Base-by-base conservation (phyloP, 2,888 invertebrate genomes). In the Idaea biselata region DNA sequence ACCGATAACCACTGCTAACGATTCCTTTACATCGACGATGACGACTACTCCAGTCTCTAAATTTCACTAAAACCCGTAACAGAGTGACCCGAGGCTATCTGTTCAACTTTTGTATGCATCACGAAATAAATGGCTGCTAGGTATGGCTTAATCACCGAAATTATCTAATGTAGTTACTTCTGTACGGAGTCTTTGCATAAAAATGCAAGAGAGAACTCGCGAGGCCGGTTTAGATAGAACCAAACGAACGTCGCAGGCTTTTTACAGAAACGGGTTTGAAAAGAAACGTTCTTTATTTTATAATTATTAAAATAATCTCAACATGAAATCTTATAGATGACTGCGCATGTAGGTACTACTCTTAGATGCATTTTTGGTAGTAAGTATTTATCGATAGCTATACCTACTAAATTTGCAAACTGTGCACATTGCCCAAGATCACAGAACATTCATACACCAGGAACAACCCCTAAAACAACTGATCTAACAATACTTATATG, bases 41-140 rank as follows among this genome's bases (percentile, higher is more conserved):
- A 70, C 63, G 74, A 68, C 70, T 76, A 69, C 75, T 77, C 80
- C 73, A 80, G 79, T 79, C 71, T 78, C 76, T 74, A 74, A 79
- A 83, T 87, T 86, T 86, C 84, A 86, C 83, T 86, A 78, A 81
- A 78, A 78, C 75, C 75, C 72, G 72, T 75, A 72, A 77, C 77
- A 62, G 70, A 65, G 60, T 74, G 74, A 77, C 82, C 79, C 70
- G 76, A 61, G 81, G 82, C 80, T 71, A 76, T 77, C 73, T 71
- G 72, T 67, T 75, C 73, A 69, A 73, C 72, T 74, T 80, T 77
- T 72, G 74, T 76, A 73, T 64, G 64, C 63, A 73, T 68, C 66
- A 73, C 72, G 64, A 77, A 78, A 81, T 77, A 78, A 79, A 78
- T 75, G 72, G 74, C 73, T 69, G 60, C 64, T 14, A 14, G 14